Evolutionary conservation across 2,797 vertebrate genomes (phyloP), one percentile per base, ranked within the genome.

Genomic region (Sebastes trivittatus): DNA sequence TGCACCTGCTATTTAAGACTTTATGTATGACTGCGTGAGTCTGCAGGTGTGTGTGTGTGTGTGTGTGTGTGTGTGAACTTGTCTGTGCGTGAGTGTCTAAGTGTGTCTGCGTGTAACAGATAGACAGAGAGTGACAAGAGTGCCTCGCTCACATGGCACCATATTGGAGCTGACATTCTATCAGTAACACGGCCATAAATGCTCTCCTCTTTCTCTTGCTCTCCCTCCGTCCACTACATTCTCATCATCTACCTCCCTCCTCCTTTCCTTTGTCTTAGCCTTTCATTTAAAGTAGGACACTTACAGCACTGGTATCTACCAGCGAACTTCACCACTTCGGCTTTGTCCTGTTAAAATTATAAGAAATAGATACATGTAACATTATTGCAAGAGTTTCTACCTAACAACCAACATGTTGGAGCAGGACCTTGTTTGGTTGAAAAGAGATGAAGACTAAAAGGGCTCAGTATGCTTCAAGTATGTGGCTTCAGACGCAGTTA

Each of bases 1-100:
- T 95, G 95, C 96, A 97, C 96, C 96, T 98, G 96, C 95, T 96
- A 96, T 96, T 96, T 97, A 96, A 96, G 95, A 95, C 93, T 93
- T 77, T 55, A 42, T 69, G 66, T 66, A 20, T 49, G 56, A 29
- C 34, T 32, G 66, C 25, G 7, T 49, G 36, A 29, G 62, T 42
- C 23, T 30, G 65, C 55, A 49, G 3, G 58, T 77, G 83, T 11
- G 61, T 75, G 82, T 65, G 42, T 54, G 52, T 38, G 34, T 79
- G 62, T 29, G 29, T 27, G 60, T 67, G 73, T 66, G 76, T 23
- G 66, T 84, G 52, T 66, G 23, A 7, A 72, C 56, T 4, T 79
- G 62, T n/a, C 42, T 54, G 65, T 61, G 49, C 30, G 58, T 68
- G 73, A 70, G 77, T 27, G 66, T 84, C 56, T 75, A 46, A 73